A percentile compares a stretch with the other conserved stretches of the same genome.
Evolutionary conservation across 2,113 vertebrate genomes (phyloP).

Genomic region (Sisor rabdophorus): DNA sequence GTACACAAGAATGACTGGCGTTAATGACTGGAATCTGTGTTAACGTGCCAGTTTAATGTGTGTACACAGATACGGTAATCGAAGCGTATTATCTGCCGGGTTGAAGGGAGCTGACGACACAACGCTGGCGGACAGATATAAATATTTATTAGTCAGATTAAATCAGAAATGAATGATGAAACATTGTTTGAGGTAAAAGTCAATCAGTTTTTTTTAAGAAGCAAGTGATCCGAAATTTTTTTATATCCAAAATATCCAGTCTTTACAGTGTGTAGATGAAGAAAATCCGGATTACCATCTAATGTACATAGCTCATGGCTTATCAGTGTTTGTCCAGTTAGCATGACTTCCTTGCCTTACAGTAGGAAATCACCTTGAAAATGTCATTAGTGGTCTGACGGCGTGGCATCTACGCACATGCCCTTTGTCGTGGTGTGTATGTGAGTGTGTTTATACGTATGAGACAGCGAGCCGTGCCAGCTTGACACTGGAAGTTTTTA

Average conservation of each 20-base stretch:
- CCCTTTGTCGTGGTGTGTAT: slow-evolving; percentile 40
- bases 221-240: neutral
- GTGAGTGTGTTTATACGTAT: neutral
- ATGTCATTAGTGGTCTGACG: slow-evolving; percentile 49
- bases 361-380: slow-evolving; percentile 51
- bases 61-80: neutral
- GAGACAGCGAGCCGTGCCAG: slow-evolving; percentile 10
- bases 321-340: slow-evolving; percentile 75
- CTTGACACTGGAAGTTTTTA: neutral
- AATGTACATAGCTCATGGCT: slow-evolving; percentile 53
- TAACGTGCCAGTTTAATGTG: neutral
- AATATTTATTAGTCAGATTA: neutral
- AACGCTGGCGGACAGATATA: neutral
- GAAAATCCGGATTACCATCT: neutral
- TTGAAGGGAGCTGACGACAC: neutral
- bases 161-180: neutral
- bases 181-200: neutral
- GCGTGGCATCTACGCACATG: slow-evolving; percentile 45
- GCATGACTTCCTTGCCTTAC: slow-evolving; percentile 64
- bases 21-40: neutral
- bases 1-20: slow-evolving; percentile 1
- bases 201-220: neutral
- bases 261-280: too few relatives aligned
- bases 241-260: neutral
- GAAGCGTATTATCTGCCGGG: neutral